Evolutionary conservation across 2,888 invertebrate genomes (phyloP), one percentile per base, ranked within the genome.

Genomic region (Sinodicranocentrus sp.): DNA sequence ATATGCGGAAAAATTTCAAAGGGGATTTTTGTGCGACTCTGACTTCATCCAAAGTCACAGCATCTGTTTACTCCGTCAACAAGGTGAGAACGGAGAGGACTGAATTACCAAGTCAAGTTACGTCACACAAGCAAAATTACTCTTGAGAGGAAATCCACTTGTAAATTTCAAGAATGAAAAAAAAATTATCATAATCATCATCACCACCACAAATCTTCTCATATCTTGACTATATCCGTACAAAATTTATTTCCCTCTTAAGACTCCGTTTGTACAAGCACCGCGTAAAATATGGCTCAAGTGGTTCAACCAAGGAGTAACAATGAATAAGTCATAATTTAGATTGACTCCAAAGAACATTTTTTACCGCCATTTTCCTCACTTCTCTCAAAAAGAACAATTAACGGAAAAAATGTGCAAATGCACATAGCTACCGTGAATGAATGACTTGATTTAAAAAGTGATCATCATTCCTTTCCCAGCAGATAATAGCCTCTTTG

Each of bases 291-390:
- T 52, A 5, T n/a, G 52, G 17, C 17, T 57, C 33, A 63, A 63
- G 63, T 63, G 43, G 65, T 65, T 43, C 2, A 65, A 65, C n/a
- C n/a, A 68, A 59, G 52, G 44, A 21, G 48, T 28, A 70, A 70
- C 78, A 78, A 76, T 70, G 23, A 15, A 43, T 0, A n/a, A 70
- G 28, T 65, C 78, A 52, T 70, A 70, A 68, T 19, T 76, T 76
- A 63, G 13, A 17, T 44, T 61, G 26, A 63, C 25, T 72, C 21
- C 6, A 23, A 17, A 39, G 48, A 48, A 65, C 23, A 48, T 43
- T 54, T 72, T 70, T 63, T 71, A 39, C 71, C 65, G 71, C 63
- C 79, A 52, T 59, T 57, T 63, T 61, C 57, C 44, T 71, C 59
- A 39, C n/a, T n/a, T 65, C 23, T 43, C 21, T 13, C 2, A 3